phyloP scores from a whole-genome alignment of 2,888 invertebrate species.

The Sclerodermus sp. region DNA sequence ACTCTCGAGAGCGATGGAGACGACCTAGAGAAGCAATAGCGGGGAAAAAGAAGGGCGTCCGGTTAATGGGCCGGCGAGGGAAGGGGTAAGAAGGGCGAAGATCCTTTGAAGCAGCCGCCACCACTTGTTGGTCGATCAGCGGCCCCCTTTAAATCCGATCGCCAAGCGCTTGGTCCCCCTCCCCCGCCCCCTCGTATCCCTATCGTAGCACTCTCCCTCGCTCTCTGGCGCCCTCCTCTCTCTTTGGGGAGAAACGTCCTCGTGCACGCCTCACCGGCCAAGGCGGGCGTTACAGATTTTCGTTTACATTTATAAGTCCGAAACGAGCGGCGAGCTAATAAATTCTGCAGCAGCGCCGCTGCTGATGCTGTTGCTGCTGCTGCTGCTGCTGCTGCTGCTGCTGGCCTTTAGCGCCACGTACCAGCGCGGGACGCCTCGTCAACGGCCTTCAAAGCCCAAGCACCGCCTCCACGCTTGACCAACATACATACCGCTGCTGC shows the following conservation, averaged over 20 bases:
- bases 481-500: too few relatives aligned
- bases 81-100: constrained; percentile 14
- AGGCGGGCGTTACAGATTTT: constrained; percentile 44
- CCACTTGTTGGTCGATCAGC: constrained; percentile 52
- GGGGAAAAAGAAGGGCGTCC: constrained; percentile 12
- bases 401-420: constrained; percentile 31
- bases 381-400: neutral
- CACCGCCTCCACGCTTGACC: constrained; percentile 4
- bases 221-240: constrained; percentile 34
- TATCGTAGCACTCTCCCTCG: constrained; percentile 15
- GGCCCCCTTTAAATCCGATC: constrained; percentile 53
- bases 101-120: constrained; percentile 49
- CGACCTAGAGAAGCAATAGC: neutral
- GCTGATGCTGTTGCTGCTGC: too few relatives aligned
- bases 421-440: constrained; percentile 13
- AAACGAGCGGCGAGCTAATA: constrained; percentile 11
- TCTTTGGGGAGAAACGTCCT: constrained; percentile 22
- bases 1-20: constrained; percentile 11
- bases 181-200: constrained; percentile 13
- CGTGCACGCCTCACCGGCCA: constrained; percentile 42
- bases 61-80: neutral
- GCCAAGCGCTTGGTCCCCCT: constrained; percentile 26
- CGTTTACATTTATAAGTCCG: constrained; percentile 45
- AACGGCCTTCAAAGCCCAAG: constrained; percentile 19
- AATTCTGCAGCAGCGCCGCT: too few relatives aligned